Evolutionary conservation across 2,888 invertebrate species (phyloP), one percentile per base, ranked within the genome.

Genomic region (Maniola hyperantus): DNA sequence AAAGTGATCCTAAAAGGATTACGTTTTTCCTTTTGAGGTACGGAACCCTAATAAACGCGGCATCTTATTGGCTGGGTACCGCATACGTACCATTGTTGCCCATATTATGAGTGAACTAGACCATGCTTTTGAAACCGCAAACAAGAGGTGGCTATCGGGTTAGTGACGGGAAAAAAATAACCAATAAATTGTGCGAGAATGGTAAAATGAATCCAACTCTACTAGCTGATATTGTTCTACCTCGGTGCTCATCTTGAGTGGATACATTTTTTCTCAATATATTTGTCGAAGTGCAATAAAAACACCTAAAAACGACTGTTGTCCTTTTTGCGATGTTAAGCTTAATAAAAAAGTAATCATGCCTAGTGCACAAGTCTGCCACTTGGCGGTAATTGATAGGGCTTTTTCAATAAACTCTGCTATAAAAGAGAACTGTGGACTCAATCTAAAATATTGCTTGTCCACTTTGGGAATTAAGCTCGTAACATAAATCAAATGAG

Each of bases 311-410:
- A 39, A 57, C 7, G 20, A 6, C 11, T 20, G 20, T 10, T 20
- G 57, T 13, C 42, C 42, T 39, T 57, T 57, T 8, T 11, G 39
- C 18, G 18, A 57, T 10, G 18, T 13, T 20, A 57, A 42, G 57
- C 57, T 39, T 18, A 20, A 57, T 42, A 57, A 57, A 57, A 57
- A 57, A 57, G 39, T 57, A 57, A 57, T 57, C 57, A 57, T 42
- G 39, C 57, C 39, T 57, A 57, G 57, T 39, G 57, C 57, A 39
- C 39, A 57, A 57, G 39, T 18, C 55, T 18, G 55, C 18, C 42
- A 57, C 20, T 57, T 57, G 39, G 42, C 20, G 6, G 57, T 57
- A 57, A 57, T 57, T 57, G 57, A 42, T 57, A 57, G 42, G 13
- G 57, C 57, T 57, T 42, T 39, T 57, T 20, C 39, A 57, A 42